phyloP scores from a whole-genome alignment of 2,888 invertebrate species.

The Cosmia pyralina region DNA sequence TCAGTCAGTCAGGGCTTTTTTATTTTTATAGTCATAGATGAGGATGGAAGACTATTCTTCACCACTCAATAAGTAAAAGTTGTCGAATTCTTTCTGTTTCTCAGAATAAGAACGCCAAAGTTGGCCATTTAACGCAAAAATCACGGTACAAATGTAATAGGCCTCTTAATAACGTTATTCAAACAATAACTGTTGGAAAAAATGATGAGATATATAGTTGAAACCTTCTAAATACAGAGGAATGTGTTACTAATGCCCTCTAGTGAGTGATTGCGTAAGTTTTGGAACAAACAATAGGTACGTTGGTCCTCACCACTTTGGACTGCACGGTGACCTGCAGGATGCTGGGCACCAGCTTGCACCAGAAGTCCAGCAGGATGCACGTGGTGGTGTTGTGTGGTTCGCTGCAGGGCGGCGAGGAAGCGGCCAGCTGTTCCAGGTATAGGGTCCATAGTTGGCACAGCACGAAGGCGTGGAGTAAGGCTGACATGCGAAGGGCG shows the following conservation, averaged over 20 bases:
- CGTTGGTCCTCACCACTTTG: constrained; percentile 93
- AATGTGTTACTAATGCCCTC: neutral
- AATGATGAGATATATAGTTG: neutral
- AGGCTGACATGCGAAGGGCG: constrained; percentile 96
- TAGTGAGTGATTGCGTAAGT: neutral
- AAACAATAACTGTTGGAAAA: neutral
- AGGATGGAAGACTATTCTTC: too few relatives aligned
- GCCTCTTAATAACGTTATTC: neutral
- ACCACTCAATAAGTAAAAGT: too few relatives aligned
- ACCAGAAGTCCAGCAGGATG: constrained; percentile 99
- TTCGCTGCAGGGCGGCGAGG: constrained; percentile 92
- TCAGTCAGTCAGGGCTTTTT: too few relatives aligned
- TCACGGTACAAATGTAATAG: too few relatives aligned
- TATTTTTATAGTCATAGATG: too few relatives aligned
- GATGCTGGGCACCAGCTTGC: constrained; percentile 98
- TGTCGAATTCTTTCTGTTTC: too few relatives aligned
- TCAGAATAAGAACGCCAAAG: too few relatives aligned
- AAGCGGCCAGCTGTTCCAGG: constrained; percentile 95
- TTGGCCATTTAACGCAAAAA: too few relatives aligned
- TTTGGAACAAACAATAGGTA: too few relatives aligned
- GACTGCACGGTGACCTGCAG: constrained; percentile 95
- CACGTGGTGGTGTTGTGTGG: constrained; percentile 93
- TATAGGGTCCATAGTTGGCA: constrained; percentile 99
- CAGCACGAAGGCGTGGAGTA: constrained; percentile 99
- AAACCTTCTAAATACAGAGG: neutral